These are phyloP conservation scores for Sthenelais limicola DNA, from an alignment of 2,888 invertebrate species.

Conservation along the genomic window DNA sequence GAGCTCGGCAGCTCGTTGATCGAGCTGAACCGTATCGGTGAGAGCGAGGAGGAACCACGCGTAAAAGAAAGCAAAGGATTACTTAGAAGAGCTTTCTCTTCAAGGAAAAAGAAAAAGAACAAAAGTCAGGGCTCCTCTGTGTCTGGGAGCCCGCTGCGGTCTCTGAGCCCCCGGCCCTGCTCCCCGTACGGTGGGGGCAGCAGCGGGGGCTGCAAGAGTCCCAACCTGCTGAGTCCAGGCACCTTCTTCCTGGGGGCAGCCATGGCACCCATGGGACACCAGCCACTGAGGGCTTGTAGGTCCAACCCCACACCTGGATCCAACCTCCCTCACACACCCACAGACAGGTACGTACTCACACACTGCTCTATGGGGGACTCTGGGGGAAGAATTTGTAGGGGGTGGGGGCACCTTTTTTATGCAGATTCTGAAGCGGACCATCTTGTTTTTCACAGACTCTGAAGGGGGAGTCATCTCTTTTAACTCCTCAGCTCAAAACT, in stretches of 20 bases:
- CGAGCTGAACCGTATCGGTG: constrained; percentile 37
- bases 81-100: constrained; percentile 41
- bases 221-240: constrained; percentile 32
- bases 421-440: too few species aligned
- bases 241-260: not conserved
- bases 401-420: too few species aligned
- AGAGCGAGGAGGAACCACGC: constrained; percentile 32
- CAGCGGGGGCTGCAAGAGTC: constrained; percentile 5
- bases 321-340: not conserved
- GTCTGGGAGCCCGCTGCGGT: constrained; percentile 1
- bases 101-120: constrained; percentile 43
- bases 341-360: too few species aligned
- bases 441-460: too few species aligned
- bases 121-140: not conserved
- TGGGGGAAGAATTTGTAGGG: too few species aligned
- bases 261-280: not conserved
- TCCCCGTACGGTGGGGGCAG: not conserved
- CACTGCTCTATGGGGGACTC: too few species aligned
- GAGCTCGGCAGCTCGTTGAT: constrained; percentile 40
- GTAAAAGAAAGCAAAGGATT: constrained; percentile 38
- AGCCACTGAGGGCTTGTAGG: constrained; percentile 35
- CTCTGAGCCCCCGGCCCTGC: constrained; percentile 6
- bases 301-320: constrained; percentile 36
- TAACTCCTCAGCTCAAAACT: too few species aligned
- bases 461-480: too few species aligned